phyloP scores from a whole-genome alignment of 2,888 invertebrate species.

The Acronicta aceris region DNA sequence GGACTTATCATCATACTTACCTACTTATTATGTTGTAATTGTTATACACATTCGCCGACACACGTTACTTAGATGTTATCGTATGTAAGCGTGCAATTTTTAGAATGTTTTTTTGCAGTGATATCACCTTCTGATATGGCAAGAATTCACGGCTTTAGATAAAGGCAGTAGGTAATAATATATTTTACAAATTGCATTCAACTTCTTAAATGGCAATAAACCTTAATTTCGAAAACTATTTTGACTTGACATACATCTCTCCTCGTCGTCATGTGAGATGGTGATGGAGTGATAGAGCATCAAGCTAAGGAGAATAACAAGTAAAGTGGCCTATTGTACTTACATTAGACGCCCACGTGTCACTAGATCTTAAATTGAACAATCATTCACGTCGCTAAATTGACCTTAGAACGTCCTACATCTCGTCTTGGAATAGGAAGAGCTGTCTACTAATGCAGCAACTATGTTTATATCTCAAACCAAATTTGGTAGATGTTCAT shows the following conservation, averaged over 20 bases:
- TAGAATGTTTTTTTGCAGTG: slow-evolving; percentile 19
- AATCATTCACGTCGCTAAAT: slow-evolving; percentile 73
- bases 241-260: slow-evolving; percentile 57
- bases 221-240: slow-evolving; percentile 49
- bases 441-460: slow-evolving; percentile 36
- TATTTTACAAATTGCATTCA: slow-evolving; percentile 30
- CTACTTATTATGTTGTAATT: not conserved
- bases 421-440: slow-evolving; percentile 51
- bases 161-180: slow-evolving; percentile 17
- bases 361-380: slow-evolving; percentile 78
- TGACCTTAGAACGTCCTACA: slow-evolving; percentile 80
- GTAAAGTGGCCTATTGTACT: slow-evolving; percentile 67
- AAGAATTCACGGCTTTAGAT: slow-evolving; percentile 33
- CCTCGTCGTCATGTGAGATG: slow-evolving; percentile 37
- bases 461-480: slow-evolving; percentile 29
- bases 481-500: slow-evolving; percentile 43
- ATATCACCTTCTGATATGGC: slow-evolving; percentile 36
- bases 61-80: slow-evolving; percentile 3
- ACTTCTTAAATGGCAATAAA: slow-evolving; percentile 40
- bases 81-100: slow-evolving; percentile 6
- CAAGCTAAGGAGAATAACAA: slow-evolving; percentile 72
- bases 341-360: slow-evolving; percentile 77
- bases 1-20: not conserved
- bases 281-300: slow-evolving; percentile 70
- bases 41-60: not conserved